phyloP scores from a whole-genome alignment of 2,113 vertebrate species.

The Caracal caracal region DNA sequence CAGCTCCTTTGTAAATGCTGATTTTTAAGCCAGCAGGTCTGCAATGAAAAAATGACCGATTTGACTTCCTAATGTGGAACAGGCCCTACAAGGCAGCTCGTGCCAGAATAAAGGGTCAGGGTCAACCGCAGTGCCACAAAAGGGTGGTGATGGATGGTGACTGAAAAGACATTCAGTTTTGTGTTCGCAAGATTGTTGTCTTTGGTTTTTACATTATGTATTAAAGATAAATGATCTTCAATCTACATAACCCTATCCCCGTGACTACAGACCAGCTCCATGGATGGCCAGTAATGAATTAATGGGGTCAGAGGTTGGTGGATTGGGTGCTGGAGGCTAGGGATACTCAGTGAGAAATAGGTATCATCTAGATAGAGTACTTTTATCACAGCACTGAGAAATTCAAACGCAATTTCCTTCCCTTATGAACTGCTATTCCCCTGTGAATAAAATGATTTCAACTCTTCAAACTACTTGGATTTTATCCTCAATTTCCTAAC shows the following conservation, averaged over 20 bases:
- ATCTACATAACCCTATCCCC: background rate
- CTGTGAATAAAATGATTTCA: conserved; percentile 48
- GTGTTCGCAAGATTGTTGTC: background rate
- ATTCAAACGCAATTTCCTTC: conserved; percentile 53
- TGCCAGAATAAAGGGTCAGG: background rate
- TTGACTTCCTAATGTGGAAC: background rate
- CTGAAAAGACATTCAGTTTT: background rate
- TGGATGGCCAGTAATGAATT: background rate
- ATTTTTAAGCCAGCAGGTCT: conserved; percentile 56
- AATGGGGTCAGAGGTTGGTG: background rate
- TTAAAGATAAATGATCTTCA: background rate
- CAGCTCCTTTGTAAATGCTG: conserved; percentile 56
- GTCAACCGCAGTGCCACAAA: background rate
- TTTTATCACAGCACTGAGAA: conserved; percentile 19
- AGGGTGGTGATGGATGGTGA: background rate
- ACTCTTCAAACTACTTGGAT: conserved; percentile 32
- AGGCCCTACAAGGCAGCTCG: background rate
- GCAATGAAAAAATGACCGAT: background rate
- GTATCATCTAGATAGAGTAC: background rate
- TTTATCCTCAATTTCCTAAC: conserved; percentile 47
- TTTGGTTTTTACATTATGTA: background rate
- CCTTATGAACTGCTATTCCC: background rate
- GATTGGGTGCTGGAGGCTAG: background rate
- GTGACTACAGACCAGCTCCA: background rate
- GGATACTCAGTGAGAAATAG: background rate